Base-by-base conservation (phyloP, 2,888 invertebrate genomes). In the Gibbula magus region DNA sequence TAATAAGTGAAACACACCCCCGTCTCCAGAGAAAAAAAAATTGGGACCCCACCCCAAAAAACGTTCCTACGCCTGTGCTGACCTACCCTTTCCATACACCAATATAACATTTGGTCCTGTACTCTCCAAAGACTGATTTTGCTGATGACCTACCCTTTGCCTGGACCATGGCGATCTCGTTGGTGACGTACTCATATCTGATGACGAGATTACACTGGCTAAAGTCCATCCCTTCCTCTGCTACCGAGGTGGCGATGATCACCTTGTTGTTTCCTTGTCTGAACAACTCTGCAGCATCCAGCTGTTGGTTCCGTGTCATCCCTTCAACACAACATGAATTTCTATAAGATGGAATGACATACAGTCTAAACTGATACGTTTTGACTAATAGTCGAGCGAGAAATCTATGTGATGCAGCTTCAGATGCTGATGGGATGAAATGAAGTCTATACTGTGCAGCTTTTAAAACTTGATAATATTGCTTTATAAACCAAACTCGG, bases 201-300 rank as follows among this genome's bases (percentile, higher is more conserved):
- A 92, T 89, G 35, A 92, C 91, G 22, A 92, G 83, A 82, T 92
- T 91, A 84, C 92, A 92, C 79, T 90, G 87, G 56, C 86, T 86
- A 54, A 92, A 89, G 82, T 92, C 92, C 66, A 92, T 82, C 0
- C 92, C 92, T 79, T 92, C 92, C 81, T 92, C 92, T n/a, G 91
- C 92, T 16, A 92, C 92, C 0, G 91, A 90, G 8, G 92, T 92
- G 2, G 92, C 91, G 8, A 92, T 85, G 29, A 92, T 87, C 13
- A 92, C 74, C 81, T 91, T 91, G 83, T 89, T 89, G 67, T 83
- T 82, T 0, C 92, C 92, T 39, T 87, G 85, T 22, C 86, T 84
- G 84, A 92, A 92, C 74, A 85, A 87, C 52, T 86, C 80, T 74
- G 92, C 81, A 2, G 88, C 87, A 78, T 91, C 89, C 51, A 88